phyloP scores from a whole-genome alignment of 2,113 vertebrate species.

The Nansenia antarctica region DNA sequence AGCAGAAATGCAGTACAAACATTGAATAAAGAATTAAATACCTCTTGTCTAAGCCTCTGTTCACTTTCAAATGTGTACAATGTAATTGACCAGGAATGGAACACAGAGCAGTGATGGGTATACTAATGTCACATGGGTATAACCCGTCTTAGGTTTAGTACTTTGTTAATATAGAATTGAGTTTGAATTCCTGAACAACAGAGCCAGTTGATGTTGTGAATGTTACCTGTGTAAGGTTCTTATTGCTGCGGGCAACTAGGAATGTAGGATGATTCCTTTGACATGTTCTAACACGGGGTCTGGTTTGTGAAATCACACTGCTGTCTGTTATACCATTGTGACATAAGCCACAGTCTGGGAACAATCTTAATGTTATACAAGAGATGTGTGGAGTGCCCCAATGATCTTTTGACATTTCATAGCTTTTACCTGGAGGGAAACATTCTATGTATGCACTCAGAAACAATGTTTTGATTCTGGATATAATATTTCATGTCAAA shows the following conservation, averaged over 20 bases:
- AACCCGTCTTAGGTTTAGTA: not conserved
- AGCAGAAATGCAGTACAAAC: conserved; percentile 46
- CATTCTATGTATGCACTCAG: too few relatives aligned
- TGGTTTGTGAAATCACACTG: not conserved
- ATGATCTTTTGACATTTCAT: too few relatives aligned
- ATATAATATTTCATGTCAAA: too few relatives aligned
- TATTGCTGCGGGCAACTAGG: not conserved
- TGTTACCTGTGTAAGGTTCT: not conserved
- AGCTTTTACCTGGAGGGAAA: not conserved
- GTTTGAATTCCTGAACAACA: not conserved
- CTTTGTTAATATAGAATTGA: not conserved
- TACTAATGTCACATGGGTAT: not conserved
- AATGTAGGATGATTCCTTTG: not conserved
- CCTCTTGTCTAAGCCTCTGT: not conserved
- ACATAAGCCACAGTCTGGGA: too few relatives aligned
- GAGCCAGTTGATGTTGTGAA: too few relatives aligned
- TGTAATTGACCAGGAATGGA: not conserved
- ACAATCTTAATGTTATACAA: not conserved
- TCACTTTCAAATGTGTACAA: not conserved
- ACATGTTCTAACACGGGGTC: not conserved
- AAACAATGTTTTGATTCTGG: too few relatives aligned
- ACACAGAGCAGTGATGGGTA: not conserved
- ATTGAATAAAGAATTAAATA: conserved; percentile 66
- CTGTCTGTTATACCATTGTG: not conserved
- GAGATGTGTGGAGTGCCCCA: not conserved